These are phyloP conservation scores for Lasioglossum villosulum DNA, from an alignment of 2,888 invertebrate species.

Conservation along the genomic window DNA sequence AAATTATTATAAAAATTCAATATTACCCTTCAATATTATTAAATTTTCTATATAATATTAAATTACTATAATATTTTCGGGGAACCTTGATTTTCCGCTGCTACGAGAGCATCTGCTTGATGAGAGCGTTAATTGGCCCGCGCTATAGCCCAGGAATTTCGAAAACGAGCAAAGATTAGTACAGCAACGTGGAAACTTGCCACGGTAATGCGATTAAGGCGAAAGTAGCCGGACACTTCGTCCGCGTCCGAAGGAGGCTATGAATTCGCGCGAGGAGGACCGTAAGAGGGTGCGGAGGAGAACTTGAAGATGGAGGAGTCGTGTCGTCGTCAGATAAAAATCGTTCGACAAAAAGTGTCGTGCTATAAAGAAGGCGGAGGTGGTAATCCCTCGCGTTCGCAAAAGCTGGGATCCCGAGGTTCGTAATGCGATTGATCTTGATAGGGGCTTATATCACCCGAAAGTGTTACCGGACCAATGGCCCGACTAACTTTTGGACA, in stretches of 20 bases:
- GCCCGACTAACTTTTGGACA: neutral
- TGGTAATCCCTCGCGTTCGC: slow-evolving; percentile 55
- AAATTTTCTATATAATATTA: too few species aligned
- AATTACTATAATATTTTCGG: neutral
- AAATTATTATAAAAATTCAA: too few species aligned
- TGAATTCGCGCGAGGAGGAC: slow-evolving; percentile 27
- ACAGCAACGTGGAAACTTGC: slow-evolving; percentile 11
- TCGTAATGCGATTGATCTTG: slow-evolving; percentile 60
- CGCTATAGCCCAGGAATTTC: neutral
- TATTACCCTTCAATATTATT: too few species aligned
- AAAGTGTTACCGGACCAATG: slow-evolving; percentile 37
- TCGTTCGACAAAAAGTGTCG: slow-evolving; percentile 51
- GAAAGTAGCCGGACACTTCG: slow-evolving; percentile 41
- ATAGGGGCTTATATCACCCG: slow-evolving; percentile 19
- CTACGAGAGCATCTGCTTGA: neutral
- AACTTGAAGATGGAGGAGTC: slow-evolving; percentile 61
- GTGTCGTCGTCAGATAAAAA: slow-evolving; percentile 50
- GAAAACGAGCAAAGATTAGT: neutral
- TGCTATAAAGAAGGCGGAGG: slow-evolving; percentile 31
- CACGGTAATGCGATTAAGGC: slow-evolving; percentile 59
- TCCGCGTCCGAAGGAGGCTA: slow-evolving; percentile 5
- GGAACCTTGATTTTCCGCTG: neutral
- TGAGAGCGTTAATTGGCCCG: neutral
- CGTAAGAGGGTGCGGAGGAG: slow-evolving; percentile 17
- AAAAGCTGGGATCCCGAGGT: slow-evolving; percentile 34